Conservation (phyloP, 2,888 invertebrate species). For the Nomada hirtipes region DNA sequence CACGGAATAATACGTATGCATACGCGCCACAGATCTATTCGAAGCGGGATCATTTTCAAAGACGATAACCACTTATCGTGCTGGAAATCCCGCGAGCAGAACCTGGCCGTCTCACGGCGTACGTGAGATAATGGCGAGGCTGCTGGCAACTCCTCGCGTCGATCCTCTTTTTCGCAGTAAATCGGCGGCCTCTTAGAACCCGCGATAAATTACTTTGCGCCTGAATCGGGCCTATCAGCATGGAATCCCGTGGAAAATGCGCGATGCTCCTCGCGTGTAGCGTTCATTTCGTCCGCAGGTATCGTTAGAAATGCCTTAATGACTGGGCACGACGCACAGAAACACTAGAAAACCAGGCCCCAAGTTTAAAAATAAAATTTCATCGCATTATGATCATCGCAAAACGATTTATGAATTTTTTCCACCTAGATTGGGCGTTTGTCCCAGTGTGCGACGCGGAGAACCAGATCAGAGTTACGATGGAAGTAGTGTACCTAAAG, state of each 20-base stretch:
- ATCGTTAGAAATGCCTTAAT: constrained; percentile 35
- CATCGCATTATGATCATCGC: too few relatives aligned
- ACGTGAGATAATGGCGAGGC: constrained; percentile 50
- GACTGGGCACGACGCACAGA: constrained; percentile 1
- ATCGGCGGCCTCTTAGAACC: constrained; percentile 61
- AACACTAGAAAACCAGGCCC: too few relatives aligned
- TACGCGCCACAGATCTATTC: constrained; percentile 15
- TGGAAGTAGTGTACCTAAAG: constrained; percentile 6
- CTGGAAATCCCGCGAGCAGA: constrained; percentile 35
- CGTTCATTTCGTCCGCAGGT: constrained; percentile 13
- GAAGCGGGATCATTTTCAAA: constrained; percentile 53
- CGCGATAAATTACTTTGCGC: constrained; percentile 60
- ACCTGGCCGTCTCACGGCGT: constrained; percentile 21
- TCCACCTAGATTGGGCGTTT: too few relatives aligned
- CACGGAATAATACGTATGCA: neutral
- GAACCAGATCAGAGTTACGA: constrained; percentile 19
- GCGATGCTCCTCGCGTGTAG: neutral
- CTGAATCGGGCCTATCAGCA: constrained; percentile 42
- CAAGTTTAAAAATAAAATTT: too few relatives aligned
- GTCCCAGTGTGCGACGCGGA: neutral
- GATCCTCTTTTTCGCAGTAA: constrained; percentile 48
- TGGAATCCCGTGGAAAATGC: constrained; percentile 36
- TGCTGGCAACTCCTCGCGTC: constrained; percentile 52
- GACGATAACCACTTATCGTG: constrained; percentile 57
- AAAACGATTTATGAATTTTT: too few relatives aligned